Base-by-base conservation (phyloP, 2,113 vertebrate species). In the Ochotona curzoniae region DNA sequence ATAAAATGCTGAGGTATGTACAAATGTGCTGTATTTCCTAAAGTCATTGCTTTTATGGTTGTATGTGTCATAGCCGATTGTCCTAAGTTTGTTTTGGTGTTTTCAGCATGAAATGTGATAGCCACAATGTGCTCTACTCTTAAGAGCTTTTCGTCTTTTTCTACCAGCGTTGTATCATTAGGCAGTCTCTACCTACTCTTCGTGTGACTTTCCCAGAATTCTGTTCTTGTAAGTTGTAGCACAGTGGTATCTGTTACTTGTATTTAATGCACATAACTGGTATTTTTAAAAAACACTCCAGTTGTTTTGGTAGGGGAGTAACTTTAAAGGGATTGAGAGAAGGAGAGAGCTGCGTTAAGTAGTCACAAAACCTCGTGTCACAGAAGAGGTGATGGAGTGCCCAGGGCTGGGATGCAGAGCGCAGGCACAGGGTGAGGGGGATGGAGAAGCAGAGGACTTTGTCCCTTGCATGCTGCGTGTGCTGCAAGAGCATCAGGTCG, bases 1-100 rank as follows among this genome's bases (percentile, higher is more conserved):
- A 99, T 94, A 99, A 99, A 97, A 99, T 99, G 99, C 98, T 99
- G 79, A 99, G 99, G 99, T 99, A 95, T 60, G 96, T 94, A 70
- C 11, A 49, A 7, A 30, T 60, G 69, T 57, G n/a, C 70, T 30
- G 20, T 8, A 14, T 32, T 61, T 66, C 1, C 5, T 83, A 9
- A 15, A 2, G 49, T 26, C 6, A 30, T 32, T 51, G 63, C 49
- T 85, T 2, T 30, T 80, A 25, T 26, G 3, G 21, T 71, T 70
- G 69, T 0, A 0, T 60, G 21, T 85, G 49, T 79, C 93, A 44
- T 71, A 4, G 38, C 2, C 79, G 49, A 2, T 3, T 92, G 25
- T 11, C 30, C 1, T 30, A 64, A 25, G 35, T 49, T 85, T 32
- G 51, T 54, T 89, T 84, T 89, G 18, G 30, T 20, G 79, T 74